Percentiles rank a stretch among this genome's conserved stretches.
Conservation (phyloP, 2,888 invertebrate species). For the Aleiodes alternator region DNA sequence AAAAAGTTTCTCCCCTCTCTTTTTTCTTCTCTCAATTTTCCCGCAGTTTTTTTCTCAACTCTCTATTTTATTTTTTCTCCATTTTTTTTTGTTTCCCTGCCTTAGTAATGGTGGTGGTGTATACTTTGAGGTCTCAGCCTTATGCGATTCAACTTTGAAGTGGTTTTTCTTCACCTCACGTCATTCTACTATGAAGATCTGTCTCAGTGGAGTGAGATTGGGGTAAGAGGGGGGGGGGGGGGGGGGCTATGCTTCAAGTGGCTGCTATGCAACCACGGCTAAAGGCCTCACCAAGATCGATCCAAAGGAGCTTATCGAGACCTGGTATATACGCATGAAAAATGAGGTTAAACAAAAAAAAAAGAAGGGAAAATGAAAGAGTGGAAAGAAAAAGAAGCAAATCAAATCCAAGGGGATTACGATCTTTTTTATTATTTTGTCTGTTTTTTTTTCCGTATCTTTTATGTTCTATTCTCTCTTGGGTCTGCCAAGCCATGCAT, state of each 20-base stretch:
- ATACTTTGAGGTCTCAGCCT: conserved; percentile 24
- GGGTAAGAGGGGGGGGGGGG: too few species aligned
- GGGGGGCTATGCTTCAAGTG: not conserved
- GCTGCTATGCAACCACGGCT: not conserved
- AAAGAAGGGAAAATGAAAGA: too few species aligned
- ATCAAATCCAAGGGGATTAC: too few species aligned
- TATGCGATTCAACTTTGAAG: conserved; percentile 40
- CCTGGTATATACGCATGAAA: conserved; percentile 62
- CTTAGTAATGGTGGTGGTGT: not conserved
- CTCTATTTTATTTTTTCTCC: not conserved
- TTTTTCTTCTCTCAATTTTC: not conserved
- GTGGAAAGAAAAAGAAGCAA: too few species aligned
- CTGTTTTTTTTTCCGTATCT: too few species aligned
- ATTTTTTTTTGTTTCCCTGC: not conserved
- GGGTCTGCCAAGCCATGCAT: too few species aligned
- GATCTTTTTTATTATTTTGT: too few species aligned
- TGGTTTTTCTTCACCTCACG: conserved; percentile 36
- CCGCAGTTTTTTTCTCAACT: conserved; percentile 4
- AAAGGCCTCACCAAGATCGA: conserved; percentile 59
- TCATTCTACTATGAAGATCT: conserved; percentile 19
- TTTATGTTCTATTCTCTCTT: too few species aligned
- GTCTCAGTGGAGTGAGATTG: conserved; percentile 3
- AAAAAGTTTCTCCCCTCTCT: not conserved
- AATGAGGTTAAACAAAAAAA: conserved; percentile 54
- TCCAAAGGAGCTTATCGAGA: conserved; percentile 65